Conservation (phyloP, 2,888 invertebrate species). For the Hydriomena furcata region DNA sequence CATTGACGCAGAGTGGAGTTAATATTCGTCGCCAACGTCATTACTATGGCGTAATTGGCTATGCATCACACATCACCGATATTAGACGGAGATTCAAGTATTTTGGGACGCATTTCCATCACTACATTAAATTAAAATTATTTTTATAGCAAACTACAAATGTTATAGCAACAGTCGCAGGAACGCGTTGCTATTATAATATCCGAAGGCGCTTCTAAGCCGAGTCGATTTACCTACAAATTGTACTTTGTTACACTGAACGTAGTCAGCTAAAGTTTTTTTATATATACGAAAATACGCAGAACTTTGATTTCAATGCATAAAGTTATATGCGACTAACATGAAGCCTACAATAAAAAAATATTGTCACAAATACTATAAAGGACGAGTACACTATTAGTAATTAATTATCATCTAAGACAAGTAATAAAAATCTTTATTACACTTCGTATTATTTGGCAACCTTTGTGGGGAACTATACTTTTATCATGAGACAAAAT, state of each 20-base stretch:
- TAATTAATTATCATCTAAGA: neutral
- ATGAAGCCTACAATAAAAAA: neutral
- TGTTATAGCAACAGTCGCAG: constrained; percentile 12
- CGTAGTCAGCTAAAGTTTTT: neutral
- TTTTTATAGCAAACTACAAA: constrained; percentile 7
- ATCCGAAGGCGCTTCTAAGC: constrained; percentile 16
- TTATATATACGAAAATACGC: neutral
- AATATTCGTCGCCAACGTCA: too few species aligned
- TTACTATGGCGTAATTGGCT: neutral
- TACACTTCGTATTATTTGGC: neutral
- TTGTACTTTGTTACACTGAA: constrained; percentile 21
- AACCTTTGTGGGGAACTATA: constrained; percentile 2
- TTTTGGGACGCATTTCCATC: too few species aligned
- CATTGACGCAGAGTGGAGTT: constrained; percentile 8
- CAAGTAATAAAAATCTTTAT: neutral
- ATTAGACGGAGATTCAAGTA: neutral
- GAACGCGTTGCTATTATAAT: constrained; percentile 11
- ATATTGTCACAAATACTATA: neutral
- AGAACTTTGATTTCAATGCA: neutral
- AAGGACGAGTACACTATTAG: constrained; percentile 4
- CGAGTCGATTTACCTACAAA: constrained; percentile 4
- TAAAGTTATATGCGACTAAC: neutral
- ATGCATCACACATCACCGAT: neutral
- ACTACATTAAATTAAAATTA: constrained; percentile 1
- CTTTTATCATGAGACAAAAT: too few species aligned